phyloP scores from a whole-genome alignment of 2,888 invertebrate genomes.

The Tinea trinotella region DNA sequence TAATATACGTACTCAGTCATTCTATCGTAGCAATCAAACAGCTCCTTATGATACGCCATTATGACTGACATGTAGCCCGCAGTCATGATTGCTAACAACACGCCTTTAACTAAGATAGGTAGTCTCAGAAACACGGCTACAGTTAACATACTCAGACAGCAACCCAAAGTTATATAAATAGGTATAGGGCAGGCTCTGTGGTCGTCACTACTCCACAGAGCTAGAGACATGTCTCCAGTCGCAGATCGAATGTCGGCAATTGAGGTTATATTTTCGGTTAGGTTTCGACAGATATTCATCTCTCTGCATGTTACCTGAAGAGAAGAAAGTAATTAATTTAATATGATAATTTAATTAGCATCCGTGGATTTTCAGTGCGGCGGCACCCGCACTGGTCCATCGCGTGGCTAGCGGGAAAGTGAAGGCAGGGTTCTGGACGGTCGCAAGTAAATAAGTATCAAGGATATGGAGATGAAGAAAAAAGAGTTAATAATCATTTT shows the following conservation, averaged over 20 bases:
- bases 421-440: no score
- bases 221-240: conserved; percentile 40
- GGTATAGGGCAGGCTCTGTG: conserved; percentile 89
- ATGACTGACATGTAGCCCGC: conserved; percentile 86
- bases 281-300: conserved; percentile 50
- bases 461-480: no score
- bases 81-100: conserved; percentile 83
- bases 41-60: conserved; percentile 82
- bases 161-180: conserved; percentile 88
- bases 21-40: conserved; percentile 87
- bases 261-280: conserved; percentile 60
- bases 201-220: conserved; percentile 64
- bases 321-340: not conserved
- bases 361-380: no score
- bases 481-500: no score
- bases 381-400: no score
- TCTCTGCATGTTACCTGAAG: conserved; percentile 59
- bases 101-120: conserved; percentile 86
- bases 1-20: conserved; percentile 77
- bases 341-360: not conserved
- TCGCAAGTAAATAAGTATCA: no score
- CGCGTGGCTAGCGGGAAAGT: no score
- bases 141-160: conserved; percentile 86
- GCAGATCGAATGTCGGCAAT: conserved; percentile 63
- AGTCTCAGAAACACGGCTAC: conserved; percentile 88